Conservation (phyloP, 2,113 vertebrate genomes). For the Pedetes capensis region DNA sequence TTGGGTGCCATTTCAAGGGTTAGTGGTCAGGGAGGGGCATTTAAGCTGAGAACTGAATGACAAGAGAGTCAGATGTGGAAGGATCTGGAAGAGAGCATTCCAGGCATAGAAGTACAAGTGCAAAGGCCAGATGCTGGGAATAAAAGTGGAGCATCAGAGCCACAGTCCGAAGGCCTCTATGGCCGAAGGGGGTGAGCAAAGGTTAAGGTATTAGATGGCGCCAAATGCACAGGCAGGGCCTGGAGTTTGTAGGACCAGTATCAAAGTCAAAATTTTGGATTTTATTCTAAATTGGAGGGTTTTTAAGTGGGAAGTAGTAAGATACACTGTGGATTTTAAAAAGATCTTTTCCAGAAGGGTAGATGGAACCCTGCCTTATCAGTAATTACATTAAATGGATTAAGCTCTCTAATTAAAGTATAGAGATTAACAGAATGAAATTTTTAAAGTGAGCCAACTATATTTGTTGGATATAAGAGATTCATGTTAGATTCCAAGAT, state of each 20-base stretch:
- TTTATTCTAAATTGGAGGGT: not conserved
- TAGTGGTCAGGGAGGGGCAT: not conserved
- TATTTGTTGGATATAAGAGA: not conserved
- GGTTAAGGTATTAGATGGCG: not conserved
- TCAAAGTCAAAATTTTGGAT: not conserved
- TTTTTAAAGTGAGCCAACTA: not conserved
- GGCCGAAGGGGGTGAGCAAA: too few relatives aligned
- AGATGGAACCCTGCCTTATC: not conserved
- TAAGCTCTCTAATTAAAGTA: not conserved
- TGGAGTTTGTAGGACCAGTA: not conserved
- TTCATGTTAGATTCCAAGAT: not conserved
- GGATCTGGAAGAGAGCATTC: too few relatives aligned
- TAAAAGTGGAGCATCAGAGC: not conserved
- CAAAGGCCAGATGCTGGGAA: not conserved
- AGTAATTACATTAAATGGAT: conserved; percentile 4
- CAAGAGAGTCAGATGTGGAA: not conserved
- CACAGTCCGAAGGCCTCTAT: not conserved
- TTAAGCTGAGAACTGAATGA: not conserved
- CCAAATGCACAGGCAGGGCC: not conserved
- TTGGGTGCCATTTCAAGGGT: not conserved
- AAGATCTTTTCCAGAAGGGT: not conserved
- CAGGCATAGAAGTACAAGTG: not conserved
- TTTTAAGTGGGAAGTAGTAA: not conserved
- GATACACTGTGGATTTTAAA: not conserved
- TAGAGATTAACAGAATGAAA: not conserved